A percentile compares a stretch with the other conserved stretches of the same genome.
These are phyloP conservation scores for Sebastes itinus DNA, from an alignment of 2,797 vertebrate species.

Conservation along the genomic window DNA sequence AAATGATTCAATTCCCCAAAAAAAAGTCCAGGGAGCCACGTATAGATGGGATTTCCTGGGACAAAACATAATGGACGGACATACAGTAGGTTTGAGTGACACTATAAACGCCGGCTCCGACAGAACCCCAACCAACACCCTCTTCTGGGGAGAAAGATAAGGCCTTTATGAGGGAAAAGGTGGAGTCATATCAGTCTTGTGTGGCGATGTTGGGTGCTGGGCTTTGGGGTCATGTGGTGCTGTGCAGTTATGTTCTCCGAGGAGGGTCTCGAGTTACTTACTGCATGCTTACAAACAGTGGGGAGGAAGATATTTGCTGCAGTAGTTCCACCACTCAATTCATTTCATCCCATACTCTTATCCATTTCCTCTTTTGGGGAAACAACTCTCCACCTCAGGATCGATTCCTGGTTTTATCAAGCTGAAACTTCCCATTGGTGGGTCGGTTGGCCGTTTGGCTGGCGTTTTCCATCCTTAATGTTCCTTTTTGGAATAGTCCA, in stretches of 20 bases:
- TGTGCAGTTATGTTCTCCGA: conserved; percentile 71
- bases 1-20: not conserved
- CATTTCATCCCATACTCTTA: conserved; percentile 77
- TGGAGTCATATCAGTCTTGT: conserved; percentile 63
- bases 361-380: conserved; percentile 70
- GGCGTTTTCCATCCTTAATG: conserved; percentile 57
- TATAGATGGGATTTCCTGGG: conserved; percentile 2
- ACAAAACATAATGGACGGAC: conserved; percentile 7
- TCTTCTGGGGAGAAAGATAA: conserved; percentile 41
- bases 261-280: conserved; percentile 79
- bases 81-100: conserved; percentile 13
- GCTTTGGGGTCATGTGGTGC: conserved; percentile 67
- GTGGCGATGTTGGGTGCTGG: conserved; percentile 69
- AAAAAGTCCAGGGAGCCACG: conserved; percentile 7
- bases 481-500: conserved; percentile 68
- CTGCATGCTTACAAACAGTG: conserved; percentile 78
- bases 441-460: conserved; percentile 35
- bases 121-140: conserved; percentile 55
- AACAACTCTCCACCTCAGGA: conserved; percentile 69
- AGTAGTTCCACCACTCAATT: conserved; percentile 74
- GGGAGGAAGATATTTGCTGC: conserved; percentile 75
- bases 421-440: conserved; percentile 57
- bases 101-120: conserved; percentile 14
- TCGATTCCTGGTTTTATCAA: conserved; percentile 66
- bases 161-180: conserved; percentile 31